Evolutionary conservation across 2,888 invertebrate species (phyloP), one percentile per base, ranked within the genome.

Genomic region (Nymphalis urticae): DNA sequence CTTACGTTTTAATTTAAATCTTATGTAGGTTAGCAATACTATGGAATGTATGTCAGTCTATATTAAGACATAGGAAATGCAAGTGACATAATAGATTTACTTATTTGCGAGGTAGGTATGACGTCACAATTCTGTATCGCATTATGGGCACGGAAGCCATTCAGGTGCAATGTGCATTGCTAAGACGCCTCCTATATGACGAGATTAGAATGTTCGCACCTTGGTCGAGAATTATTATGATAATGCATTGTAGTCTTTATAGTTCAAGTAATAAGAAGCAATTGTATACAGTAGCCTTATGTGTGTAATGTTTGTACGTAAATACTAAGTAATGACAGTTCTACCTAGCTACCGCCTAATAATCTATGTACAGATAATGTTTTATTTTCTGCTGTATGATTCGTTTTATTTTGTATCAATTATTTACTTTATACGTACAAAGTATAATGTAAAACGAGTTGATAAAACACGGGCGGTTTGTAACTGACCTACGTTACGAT

Each of bases 111-210:
- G 64, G 8, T 56, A 53, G 63, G 17, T 56, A 32, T 72, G 58
- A 69, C 69, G 72, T 68, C 66, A 72, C 60, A 42, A 60, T 47
- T 53, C n/a, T 64, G 65, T 66, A 71, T 73, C 71, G 72, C 70
- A 74, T 74, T 74, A 74, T 72, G 62, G 67, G 36, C 59, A 64
- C 66, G 36, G 73, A 75, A 75, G 73, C 75, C 73, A 48, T 70
- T 66, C 62, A 70, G 56, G 61, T 66, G 67, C 70, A 65, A 50
- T 58, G 62, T 58, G 69, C 65, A 69, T 65, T 24, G 63, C 73
- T 71, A 69, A 72, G 72, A 73, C 71, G 68, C 69, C 64, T 72
- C 65, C 69, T 71, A 73, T 66, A 75, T 72, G 71, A 72, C 73
- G 64, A 70, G 72, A 70, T 72, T 72, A 72, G 27, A 68, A 60